Evolutionary conservation across 2,113 vertebrate species (phyloP), one percentile per base, ranked within the genome.

Genomic region (Rhadina sibilatrix): DNA sequence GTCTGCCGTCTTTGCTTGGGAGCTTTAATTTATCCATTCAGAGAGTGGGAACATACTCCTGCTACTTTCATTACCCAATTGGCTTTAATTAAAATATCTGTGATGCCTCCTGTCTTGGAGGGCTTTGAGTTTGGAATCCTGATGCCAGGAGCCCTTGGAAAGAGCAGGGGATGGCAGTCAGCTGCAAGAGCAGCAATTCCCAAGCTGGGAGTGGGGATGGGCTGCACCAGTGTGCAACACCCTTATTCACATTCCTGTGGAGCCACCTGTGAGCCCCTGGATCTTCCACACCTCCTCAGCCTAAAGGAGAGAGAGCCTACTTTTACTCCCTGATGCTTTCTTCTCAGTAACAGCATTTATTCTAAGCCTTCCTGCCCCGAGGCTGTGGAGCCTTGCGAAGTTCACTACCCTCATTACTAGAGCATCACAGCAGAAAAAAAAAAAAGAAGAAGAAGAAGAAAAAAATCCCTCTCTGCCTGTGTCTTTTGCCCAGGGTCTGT

Each of bases 41-140:
- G 4, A 18, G 64, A 71, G 53, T 22, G 52, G 52, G 90, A 95
- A 66, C 52, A 18, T 37, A 40, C 27, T 83, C 33, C 68, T 52
- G 64, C 63, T 74, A 80, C 54, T 89, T 93, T 60, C 90, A 77
- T 83, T 83, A 70, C 76, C 37, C 66, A 76, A 20, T 22, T 90
- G 87, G 50, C 82, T 91, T 93, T 87, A 91, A 90, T 93, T 93
- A 83, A 93, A 88, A 92, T 78, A 89, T 81, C 71, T 81, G 52
- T 52, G 70, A 75, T 5, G 10, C n/a, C 52, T 94, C 77, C 92
- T 96, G 71, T 80, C 85, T 65, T 87, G 72, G 83, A 93, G 77
- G 83, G 47, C 47, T 81, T n/a, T 16, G 57, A 16, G 40, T 38
- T 80, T 57, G 76, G 69, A 24, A 31, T 16, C 12, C 25, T 31